Evolutionary conservation across 2,113 vertebrate species (phyloP).

Genomic region (Antennarius striatus): DNA sequence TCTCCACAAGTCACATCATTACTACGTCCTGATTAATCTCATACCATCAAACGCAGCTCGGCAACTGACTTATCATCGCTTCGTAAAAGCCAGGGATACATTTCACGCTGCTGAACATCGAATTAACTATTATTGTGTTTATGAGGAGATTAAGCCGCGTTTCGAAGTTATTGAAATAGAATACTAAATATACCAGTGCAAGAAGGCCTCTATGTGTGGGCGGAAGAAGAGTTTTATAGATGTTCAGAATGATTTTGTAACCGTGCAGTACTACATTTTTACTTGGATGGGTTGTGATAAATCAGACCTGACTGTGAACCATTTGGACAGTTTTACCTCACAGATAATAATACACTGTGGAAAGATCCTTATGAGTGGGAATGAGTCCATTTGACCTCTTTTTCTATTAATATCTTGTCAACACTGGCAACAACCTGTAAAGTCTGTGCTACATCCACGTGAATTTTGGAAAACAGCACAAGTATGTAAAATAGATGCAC

Average conservation of each 20-base stretch:
- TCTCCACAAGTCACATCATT: constrained; percentile 14
- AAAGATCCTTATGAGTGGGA: not conserved
- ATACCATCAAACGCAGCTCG: constrained; percentile 4
- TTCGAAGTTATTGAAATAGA: not conserved
- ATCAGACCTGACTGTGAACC: not conserved
- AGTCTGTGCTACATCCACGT: no score
- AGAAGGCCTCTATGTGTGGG: not conserved
- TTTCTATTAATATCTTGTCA: no score
- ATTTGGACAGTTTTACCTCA: not conserved
- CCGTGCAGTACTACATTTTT: not conserved
- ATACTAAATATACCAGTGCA: not conserved
- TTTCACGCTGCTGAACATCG: not conserved
- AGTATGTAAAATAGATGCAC: not conserved
- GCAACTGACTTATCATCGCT: not conserved
- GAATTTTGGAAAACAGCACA: not conserved
- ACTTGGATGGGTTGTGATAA: not conserved
- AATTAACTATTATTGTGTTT: not conserved
- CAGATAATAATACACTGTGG: no score
- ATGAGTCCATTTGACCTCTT: not conserved
- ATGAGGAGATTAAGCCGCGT: not conserved
- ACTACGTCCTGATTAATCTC: constrained; percentile 16
- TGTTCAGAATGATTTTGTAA: not conserved
- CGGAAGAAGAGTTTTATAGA: not conserved
- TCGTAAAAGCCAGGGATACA: not conserved
- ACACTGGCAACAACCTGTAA: no score